Percentiles rank a stretch among this genome's conserved stretches.
phyloP scores from a whole-genome alignment of 2,113 vertebrate species.

The Pimephales promelas region DNA sequence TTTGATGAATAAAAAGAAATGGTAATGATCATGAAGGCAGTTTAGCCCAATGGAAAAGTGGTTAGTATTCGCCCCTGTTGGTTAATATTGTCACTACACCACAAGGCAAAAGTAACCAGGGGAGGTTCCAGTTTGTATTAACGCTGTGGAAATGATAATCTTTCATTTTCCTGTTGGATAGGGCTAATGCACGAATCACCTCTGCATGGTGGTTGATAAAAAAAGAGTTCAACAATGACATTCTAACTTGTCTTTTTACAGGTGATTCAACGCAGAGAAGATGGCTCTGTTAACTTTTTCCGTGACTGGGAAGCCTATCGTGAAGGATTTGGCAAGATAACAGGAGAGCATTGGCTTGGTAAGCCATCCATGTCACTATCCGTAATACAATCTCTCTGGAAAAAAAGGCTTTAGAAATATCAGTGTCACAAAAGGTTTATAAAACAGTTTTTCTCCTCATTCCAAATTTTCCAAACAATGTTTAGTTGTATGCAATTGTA shows the following conservation, averaged over 20 bases:
- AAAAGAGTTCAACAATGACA: neutral
- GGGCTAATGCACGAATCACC: neutral
- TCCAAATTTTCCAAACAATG: neutral
- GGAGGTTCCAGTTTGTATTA: neutral
- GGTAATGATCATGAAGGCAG: neutral
- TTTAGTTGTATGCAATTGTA: neutral
- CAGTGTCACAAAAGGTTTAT: neutral
- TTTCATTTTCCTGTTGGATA: neutral
- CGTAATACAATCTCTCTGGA: neutral
- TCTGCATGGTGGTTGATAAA: neutral
- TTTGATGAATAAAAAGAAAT: neutral
- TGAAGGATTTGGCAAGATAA: slow-evolving; percentile 86
- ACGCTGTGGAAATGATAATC: neutral
- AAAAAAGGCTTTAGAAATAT: neutral
- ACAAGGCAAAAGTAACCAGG: neutral
- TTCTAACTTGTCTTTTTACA: slow-evolving; percentile 45
- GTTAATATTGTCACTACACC: neutral
- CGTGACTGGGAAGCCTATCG: slow-evolving; percentile 83
- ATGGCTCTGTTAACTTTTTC: slow-evolving; percentile 85
- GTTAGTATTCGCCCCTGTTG: no score
- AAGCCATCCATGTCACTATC: slow-evolving; percentile 40
- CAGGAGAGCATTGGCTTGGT: slow-evolving; percentile 88
- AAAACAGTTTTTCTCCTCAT: neutral
- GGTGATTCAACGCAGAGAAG: slow-evolving; percentile 86
- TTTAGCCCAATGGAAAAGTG: neutral